These are phyloP conservation scores for Cancer borealis DNA, from an alignment of 2,888 invertebrate genomes.

Conservation along the genomic window DNA sequence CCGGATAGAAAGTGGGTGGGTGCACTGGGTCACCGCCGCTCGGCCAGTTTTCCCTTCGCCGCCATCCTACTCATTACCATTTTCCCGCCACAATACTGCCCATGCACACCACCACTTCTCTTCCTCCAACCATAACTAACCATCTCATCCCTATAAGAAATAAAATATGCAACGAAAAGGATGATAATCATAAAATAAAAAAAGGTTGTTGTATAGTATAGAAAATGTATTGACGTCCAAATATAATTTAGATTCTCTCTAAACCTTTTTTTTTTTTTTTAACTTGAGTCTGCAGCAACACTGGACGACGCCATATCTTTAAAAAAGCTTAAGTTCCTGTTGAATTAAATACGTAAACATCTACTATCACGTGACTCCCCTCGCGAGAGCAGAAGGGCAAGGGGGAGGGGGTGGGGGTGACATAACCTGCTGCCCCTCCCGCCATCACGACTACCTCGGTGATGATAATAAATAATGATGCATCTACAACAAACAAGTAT, in stretches of 20 bases:
- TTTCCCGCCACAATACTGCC: too few relatives aligned
- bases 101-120: too few relatives aligned
- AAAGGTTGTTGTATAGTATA: background rate
- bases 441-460: background rate
- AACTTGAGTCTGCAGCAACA: background rate
- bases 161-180: background rate
- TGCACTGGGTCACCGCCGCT: too few relatives aligned
- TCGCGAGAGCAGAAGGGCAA: background rate
- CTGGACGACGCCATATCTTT: background rate
- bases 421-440: constrained; percentile 14
- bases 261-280: background rate
- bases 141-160: too few relatives aligned
- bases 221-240: constrained; percentile 26
- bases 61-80: too few relatives aligned
- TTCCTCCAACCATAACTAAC: too few relatives aligned
- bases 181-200: background rate
- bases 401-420: background rate
- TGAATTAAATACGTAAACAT: background rate
- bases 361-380: constrained; percentile 41
- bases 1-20: too few relatives aligned
- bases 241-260: background rate
- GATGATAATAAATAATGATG: constrained; percentile 38
- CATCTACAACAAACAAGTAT: constrained; percentile 41
- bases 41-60: too few relatives aligned
- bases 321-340: background rate